These are phyloP conservation scores for Drosophila colorata DNA, from an alignment of 2,888 invertebrate genomes.

Conservation along the genomic window DNA sequence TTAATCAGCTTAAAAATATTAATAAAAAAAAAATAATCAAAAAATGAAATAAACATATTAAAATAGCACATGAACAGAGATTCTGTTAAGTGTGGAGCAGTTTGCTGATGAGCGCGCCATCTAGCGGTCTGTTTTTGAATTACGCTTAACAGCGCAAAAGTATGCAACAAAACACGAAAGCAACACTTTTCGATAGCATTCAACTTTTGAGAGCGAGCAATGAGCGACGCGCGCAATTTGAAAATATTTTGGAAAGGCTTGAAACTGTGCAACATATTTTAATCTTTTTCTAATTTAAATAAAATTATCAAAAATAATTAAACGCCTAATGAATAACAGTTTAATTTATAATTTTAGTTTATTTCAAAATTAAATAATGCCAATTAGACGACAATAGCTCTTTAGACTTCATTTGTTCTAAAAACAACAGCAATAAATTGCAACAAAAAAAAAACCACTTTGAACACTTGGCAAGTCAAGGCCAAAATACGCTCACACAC, in stretches of 20 bases:
- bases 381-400: too few species aligned
- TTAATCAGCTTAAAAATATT: too few species aligned
- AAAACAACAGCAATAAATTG: neutral
- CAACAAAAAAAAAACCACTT: neutral
- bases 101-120: slow-evolving; percentile 16
- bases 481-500: slow-evolving; percentile 15
- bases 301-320: neutral
- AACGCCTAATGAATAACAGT: neutral
- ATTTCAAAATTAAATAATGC: too few species aligned
- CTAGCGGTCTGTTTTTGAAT: slow-evolving; percentile 26
- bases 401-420: too few species aligned
- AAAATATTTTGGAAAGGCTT: neutral
- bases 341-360: too few species aligned
- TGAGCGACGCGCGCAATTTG: slow-evolving; percentile 15
- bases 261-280: too few species aligned
- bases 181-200: slow-evolving; percentile 12
- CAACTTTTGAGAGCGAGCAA: slow-evolving; percentile 51
- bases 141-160: slow-evolving; percentile 54
- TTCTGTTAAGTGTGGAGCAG: slow-evolving; percentile 29
- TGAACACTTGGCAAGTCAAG: slow-evolving; percentile 11
- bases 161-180: slow-evolving; percentile 52
- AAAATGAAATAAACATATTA: neutral
- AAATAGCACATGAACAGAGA: neutral
- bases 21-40: neutral
- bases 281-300: neutral